These are phyloP conservation scores for Leptoteleia sp. DNA, from an alignment of 1,140 invertebrate species.

Conservation along the genomic window DNA sequence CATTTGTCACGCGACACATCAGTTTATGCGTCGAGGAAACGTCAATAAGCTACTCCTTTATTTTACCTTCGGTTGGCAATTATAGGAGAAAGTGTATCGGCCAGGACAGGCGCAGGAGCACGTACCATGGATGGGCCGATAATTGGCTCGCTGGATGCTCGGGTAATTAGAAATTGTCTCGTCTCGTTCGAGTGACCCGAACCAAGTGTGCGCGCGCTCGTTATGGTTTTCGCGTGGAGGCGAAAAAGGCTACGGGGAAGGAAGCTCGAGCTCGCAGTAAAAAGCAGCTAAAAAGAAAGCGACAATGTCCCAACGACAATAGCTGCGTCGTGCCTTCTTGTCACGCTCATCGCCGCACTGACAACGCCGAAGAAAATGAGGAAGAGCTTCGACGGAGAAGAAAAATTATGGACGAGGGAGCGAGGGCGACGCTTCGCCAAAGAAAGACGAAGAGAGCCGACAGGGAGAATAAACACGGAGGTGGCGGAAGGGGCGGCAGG, in stretches of 20 bases:
- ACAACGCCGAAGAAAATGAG: conserved; percentile 49
- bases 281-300: conserved; percentile 47
- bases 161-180: conserved; percentile 64
- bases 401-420: conserved; percentile 24
- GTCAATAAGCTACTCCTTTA: conserved; percentile 53
- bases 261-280: conserved; percentile 26
- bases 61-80: conserved; percentile 44
- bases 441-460: neutral
- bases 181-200: conserved; percentile 31
- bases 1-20: conserved; percentile 40
- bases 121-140: conserved; percentile 45
- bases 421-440: too few species aligned
- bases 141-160: conserved; percentile 53
- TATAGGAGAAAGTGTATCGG: conserved; percentile 51
- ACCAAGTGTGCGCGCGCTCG: conserved; percentile 46
- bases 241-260: conserved; percentile 30
- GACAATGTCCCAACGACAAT: conserved; percentile 57
- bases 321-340: conserved; percentile 54
- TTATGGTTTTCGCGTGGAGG: conserved; percentile 15
- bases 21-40: conserved; percentile 35
- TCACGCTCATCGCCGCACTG: conserved; percentile 45
- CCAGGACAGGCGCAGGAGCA: conserved; percentile 11
- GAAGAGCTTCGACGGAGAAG: conserved; percentile 44
- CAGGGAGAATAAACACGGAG: conserved; percentile 13
- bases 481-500: neutral